Evolutionary conservation across 2,797 vertebrate species (phyloP), one percentile per base, ranked within the genome.

Genomic region (Ficedula albicollis): DNA sequence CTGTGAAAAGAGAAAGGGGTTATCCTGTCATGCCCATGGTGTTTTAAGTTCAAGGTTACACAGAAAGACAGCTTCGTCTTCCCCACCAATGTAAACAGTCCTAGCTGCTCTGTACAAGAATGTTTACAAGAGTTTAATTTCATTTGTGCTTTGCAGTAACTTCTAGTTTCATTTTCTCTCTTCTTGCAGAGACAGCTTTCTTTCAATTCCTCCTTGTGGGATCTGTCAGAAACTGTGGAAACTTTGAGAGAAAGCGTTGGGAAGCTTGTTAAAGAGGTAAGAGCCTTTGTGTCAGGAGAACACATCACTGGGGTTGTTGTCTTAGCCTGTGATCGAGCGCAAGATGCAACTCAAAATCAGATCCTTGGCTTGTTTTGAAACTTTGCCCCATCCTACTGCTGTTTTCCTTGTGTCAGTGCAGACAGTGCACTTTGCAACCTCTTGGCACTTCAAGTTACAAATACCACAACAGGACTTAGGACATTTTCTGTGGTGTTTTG

Each of bases 211-310:
- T 97, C 98, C 1, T 91, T 98, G 39, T 79, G 79, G 58, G 95
- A 98, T 51, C 98, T 99, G 36, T 94, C 97, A 56, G 98, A 92
- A 96, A 98, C 99, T 26, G 98, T 98, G 49, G 98, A 98, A 96
- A 96, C 94, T 23, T 97, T 99, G 74, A 96, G 98, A 96, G 98
- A 98, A 39, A 99, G 98, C 93, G 48, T 99, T 60, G 98, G 98
- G n/a, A 98, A 95, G 1, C 98, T 99, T 86, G 97, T 98, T 13
- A 98, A 98, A 38, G 99, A 99, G 99, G 99, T 99, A 98, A 96
- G 7, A 9, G 2, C 23, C 39, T 86, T 89, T 9, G 3, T 13
- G 48, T 49, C 18, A 14, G 29, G 26, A 32, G 26, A 32, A 32
- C 36, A 6, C 18, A 12, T 48, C 4, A 16, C 29, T 5, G 0